Evolutionary conservation across 1,140 invertebrate genomes (phyloP).

Genomic region (Sipha flava): DNA sequence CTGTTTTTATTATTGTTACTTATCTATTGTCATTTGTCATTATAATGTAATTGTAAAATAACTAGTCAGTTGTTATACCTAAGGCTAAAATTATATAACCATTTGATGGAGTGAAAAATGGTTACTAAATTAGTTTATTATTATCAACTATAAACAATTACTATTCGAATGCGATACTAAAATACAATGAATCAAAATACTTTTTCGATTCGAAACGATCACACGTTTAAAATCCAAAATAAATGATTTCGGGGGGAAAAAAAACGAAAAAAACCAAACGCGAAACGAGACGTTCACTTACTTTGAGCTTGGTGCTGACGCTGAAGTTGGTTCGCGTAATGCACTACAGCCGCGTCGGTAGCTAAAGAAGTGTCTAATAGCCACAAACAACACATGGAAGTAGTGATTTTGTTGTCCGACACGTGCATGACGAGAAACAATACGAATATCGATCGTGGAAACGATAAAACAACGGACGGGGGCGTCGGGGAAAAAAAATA

Average conservation of each 20-base stretch:
- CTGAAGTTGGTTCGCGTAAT: neutral
- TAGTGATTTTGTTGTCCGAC: constrained; percentile 7
- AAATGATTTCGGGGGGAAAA: no score
- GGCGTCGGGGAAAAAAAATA: no score
- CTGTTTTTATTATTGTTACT: neutral
- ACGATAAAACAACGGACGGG: no score
- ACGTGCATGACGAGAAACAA: neutral
- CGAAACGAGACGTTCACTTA: neutral
- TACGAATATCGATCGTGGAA: neutral
- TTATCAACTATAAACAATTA: no score
- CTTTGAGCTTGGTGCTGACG: neutral
- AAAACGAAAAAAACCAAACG: neutral
- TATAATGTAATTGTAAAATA: neutral
- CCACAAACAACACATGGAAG: constrained; percentile 20
- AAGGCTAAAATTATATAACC: neutral
- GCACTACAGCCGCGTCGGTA: constrained; percentile 19
- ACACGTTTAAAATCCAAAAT: neutral
- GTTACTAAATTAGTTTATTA: neutral
- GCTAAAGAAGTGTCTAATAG: constrained; percentile 17
- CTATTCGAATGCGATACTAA: no score
- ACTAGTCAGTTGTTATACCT: neutral
- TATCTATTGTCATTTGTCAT: neutral
- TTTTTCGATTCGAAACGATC: neutral
- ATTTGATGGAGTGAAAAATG: neutral
- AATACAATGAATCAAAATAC: no score